These are phyloP conservation scores for Meteorus colon DNA, from an alignment of 2,888 invertebrate species.

Conservation along the genomic window DNA sequence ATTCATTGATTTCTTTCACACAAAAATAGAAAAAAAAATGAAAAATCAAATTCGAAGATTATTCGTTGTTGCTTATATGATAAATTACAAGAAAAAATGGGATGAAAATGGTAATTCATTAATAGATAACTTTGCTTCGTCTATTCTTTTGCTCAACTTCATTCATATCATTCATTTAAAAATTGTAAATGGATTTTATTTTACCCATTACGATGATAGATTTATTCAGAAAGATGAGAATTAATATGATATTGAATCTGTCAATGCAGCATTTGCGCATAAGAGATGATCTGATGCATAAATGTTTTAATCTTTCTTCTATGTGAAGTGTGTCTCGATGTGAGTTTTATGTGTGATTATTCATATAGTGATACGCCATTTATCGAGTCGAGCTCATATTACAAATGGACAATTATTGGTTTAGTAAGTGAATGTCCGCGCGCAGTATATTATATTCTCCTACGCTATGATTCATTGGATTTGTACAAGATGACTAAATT, in stretches of 20 bases:
- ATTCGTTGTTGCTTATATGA: not conserved
- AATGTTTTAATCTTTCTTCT: not conserved
- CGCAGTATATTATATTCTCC: not conserved
- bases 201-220: not conserved
- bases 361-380: not conserved
- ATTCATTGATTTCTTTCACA: not conserved
- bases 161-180: not conserved
- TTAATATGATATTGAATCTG: not conserved
- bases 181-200: not conserved
- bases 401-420: constrained; percentile 8
- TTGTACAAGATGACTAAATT: constrained; percentile 8
- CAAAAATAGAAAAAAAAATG: not conserved
- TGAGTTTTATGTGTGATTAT: not conserved
- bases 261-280: not conserved
- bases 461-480: not conserved
- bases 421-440: constrained; percentile 8
- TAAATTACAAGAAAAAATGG: not conserved
- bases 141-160: not conserved
- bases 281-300: not conserved
- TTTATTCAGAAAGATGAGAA: not conserved
- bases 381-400: not conserved
- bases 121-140: not conserved
- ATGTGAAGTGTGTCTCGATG: not conserved
- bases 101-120: not conserved
- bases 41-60: not conserved